phyloP scores from a whole-genome alignment of 2,888 invertebrate species.

The Drosophila acutilabella region DNA sequence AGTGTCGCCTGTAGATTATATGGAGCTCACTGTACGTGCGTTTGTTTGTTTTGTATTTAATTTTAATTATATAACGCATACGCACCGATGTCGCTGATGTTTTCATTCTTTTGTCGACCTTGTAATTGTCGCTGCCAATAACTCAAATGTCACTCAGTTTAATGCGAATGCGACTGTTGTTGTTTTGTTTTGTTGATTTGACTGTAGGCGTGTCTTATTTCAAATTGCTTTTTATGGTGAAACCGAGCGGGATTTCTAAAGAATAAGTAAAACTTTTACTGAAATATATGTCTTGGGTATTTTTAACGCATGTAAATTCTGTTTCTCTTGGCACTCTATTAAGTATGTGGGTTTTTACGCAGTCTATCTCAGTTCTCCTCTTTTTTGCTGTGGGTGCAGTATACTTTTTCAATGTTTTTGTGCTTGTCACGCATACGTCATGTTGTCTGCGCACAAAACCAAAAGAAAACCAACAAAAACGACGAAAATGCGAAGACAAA shows the following conservation, averaged over 20 bases:
- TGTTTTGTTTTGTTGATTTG: neutral
- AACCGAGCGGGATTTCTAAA: slow-evolving; percentile 21
- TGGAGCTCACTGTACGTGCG: neutral
- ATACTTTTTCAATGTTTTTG: slow-evolving; percentile 34
- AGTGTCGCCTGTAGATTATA: slow-evolving; percentile 4
- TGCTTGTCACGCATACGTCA: slow-evolving; percentile 63
- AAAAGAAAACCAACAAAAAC: slow-evolving; percentile 37
- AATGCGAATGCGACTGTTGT: slow-evolving; percentile 16
- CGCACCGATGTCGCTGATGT: slow-evolving; percentile 50
- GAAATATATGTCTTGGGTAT: slow-evolving; percentile 29
- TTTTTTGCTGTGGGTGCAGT: neutral
- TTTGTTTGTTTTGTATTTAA: slow-evolving; percentile 14
- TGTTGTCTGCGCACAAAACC: slow-evolving; percentile 42
- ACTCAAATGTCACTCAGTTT: slow-evolving; percentile 58
- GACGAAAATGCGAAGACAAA: slow-evolving; percentile 18
- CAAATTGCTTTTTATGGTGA: slow-evolving; percentile 30
- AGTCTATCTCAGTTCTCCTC: neutral
- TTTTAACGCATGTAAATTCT: slow-evolving; percentile 29
- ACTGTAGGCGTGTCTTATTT: slow-evolving; percentile 22
- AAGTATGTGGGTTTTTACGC: slow-evolving; percentile 4
- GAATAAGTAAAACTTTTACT: slow-evolving; percentile 13
- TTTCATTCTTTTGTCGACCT: slow-evolving; percentile 26
- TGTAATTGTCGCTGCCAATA: slow-evolving; percentile 53
- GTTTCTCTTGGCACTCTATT: slow-evolving; percentile 1
- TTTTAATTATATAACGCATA: slow-evolving; percentile 53